A percentile compares a stretch with the other conserved stretches of the same genome.
Conservation (phyloP, 2,113 vertebrate genomes). For the Oenanthe oenanthe region DNA sequence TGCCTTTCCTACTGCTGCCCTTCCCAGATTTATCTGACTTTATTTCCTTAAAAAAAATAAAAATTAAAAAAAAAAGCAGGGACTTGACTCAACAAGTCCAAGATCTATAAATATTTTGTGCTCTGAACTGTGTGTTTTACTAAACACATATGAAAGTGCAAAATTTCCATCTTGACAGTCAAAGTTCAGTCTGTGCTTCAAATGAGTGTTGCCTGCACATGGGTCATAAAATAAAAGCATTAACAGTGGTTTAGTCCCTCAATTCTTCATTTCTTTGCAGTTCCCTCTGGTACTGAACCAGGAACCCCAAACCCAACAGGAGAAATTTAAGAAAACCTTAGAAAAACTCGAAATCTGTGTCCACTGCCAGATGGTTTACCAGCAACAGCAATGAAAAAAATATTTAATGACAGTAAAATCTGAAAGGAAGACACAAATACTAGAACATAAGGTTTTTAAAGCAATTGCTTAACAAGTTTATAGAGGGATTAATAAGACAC, state of each 20-base stretch:
- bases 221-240: neutral
- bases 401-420: slow-evolving; percentile 14
- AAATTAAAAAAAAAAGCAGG: neutral
- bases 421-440: slow-evolving; percentile 10
- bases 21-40: neutral
- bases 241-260: neutral
- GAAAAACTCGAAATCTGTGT: neutral
- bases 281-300: neutral
- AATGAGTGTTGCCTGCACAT: neutral
- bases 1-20: neutral
- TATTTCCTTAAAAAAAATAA: neutral
- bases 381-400: neutral
- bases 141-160: neutral
- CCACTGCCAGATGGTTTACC: slow-evolving; percentile 12
- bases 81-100: neutral
- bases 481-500: slow-evolving; percentile 14
- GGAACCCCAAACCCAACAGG: neutral
- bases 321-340: neutral
- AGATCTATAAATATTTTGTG: neutral
- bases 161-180: neutral
- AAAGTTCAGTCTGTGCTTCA: neutral
- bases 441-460: slow-evolving; percentile 19
- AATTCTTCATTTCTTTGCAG: slow-evolving; percentile 15
- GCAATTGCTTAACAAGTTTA: neutral
- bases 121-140: neutral